Evolutionary conservation across 2,113 vertebrate genomes (phyloP), one percentile per base, ranked within the genome.

Genomic region (Oenanthe oenanthe): DNA sequence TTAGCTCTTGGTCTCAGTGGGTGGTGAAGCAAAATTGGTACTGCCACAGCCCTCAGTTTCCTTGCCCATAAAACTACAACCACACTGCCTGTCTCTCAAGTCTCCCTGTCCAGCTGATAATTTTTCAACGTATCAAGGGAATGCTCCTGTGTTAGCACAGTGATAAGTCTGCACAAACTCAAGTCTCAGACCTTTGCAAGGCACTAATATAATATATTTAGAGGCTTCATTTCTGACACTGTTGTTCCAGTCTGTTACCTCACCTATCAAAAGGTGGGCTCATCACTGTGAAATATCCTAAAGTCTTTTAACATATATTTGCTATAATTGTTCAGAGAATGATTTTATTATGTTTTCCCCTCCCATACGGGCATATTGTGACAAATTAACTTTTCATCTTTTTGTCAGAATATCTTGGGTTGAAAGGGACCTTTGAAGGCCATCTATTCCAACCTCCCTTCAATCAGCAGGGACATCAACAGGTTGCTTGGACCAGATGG

Each of bases 1-100:
- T 42, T 3, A 0, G 22, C 13, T 66, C 24, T 3, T 15, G 18
- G 15, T 45, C 21, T 82, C 29, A 42, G 31, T 0, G 2, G 4
- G 9, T 38, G 13, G 7, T 14, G 54, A 82, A 67, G 47, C 19
- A 73, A 70, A 95, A 66, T 6, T 10, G 2, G 24, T 56, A 42
- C 0, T 50, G 51, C 14, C 40, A 47, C 28, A 72, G 40, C 8
- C 24, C 28, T 56, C 29, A 19, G 32, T 29, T 70, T 94, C 24
- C 60, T 73, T 65, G 61, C 26, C 58, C 38, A 8, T 51, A 58
- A 76, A 87, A 62, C 10, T 36, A 15, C 18, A 29, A 51, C 48
- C 50, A 54, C 4, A 3, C 8, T 56, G 74, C 32, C 56, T 53
- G 53, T 28, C 42, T 67, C 48, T 42, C 50, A 89, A 17, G 22